These are phyloP conservation scores for Anthrax anthrax DNA, from an alignment of 2,888 invertebrate species.

Conservation along the genomic window DNA sequence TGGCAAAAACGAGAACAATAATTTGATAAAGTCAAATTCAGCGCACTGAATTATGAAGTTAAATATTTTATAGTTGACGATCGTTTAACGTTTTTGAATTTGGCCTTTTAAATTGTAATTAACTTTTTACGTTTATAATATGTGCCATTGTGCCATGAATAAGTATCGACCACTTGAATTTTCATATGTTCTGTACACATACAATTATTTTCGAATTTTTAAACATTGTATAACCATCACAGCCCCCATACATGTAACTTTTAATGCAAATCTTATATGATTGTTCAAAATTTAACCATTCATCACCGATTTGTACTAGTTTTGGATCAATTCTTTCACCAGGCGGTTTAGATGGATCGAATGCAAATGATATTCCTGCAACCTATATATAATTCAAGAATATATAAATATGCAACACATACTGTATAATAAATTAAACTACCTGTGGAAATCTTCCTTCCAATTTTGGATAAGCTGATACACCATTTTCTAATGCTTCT, in stretches of 20 bases:
- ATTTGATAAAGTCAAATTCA: too few relatives aligned
- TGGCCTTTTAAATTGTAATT: too few relatives aligned
- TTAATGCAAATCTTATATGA: constrained; percentile 68
- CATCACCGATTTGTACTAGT: constrained; percentile 71
- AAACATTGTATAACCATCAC: constrained; percentile 74
- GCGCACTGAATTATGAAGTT: too few relatives aligned
- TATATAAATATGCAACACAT: background rate
- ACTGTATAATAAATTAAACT: background rate
- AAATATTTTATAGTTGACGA: too few relatives aligned
- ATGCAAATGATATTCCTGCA: constrained; percentile 62
- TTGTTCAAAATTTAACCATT: constrained; percentile 57
- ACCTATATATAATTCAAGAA: constrained; percentile 34
- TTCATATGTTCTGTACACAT: constrained; percentile 19
- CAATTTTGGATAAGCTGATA: constrained; percentile 70
- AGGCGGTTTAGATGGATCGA: constrained; percentile 53
- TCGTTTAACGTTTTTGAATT: too few relatives aligned
- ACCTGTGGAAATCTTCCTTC: constrained; percentile 81
- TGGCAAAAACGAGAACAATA: too few relatives aligned
- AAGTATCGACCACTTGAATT: too few relatives aligned
- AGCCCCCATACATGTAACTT: constrained; percentile 63
- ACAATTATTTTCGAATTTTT: constrained; percentile 60
- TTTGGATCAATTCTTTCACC: constrained; percentile 56
- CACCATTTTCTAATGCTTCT: constrained; percentile 67
- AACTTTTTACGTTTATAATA: too few relatives aligned
- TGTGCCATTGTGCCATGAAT: too few relatives aligned